phyloP scores from a whole-genome alignment of 2,113 vertebrate species.

The Rhipidura dahli region DNA sequence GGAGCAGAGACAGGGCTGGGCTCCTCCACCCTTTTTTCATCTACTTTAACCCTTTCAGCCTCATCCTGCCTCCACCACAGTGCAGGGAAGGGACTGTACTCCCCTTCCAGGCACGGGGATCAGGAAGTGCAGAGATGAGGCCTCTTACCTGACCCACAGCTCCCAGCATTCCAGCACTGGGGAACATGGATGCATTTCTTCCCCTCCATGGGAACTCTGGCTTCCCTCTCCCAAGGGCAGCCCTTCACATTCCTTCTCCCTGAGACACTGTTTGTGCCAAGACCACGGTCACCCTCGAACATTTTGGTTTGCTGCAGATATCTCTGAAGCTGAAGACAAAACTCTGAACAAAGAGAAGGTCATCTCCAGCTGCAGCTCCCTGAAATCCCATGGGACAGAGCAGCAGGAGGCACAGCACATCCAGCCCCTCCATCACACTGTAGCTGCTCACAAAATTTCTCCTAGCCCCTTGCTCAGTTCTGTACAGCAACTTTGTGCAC shows the following conservation, averaged over 20 bases:
- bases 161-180: background rate
- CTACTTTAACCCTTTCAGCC: background rate
- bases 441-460: background rate
- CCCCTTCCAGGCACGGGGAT: background rate
- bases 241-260: background rate
- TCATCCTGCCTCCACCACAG: background rate
- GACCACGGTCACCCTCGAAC: rapidly evolving
- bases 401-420: background rate
- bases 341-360: background rate
- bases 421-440: background rate
- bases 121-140: background rate
- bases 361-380: background rate
- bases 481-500: background rate
- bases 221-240: background rate
- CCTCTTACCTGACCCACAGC: background rate
- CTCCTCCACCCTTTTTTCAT: background rate
- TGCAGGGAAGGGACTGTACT: rapidly evolving
- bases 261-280: rapidly evolving
- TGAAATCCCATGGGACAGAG: background rate
- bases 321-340: background rate
- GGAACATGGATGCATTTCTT: background rate
- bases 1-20: background rate
- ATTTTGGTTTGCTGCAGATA: background rate
- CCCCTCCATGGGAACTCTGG: background rate
- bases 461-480: rapidly evolving